Base-by-base conservation (phyloP, 2,888 invertebrate genomes). In the Phyllotreta striolata region DNA sequence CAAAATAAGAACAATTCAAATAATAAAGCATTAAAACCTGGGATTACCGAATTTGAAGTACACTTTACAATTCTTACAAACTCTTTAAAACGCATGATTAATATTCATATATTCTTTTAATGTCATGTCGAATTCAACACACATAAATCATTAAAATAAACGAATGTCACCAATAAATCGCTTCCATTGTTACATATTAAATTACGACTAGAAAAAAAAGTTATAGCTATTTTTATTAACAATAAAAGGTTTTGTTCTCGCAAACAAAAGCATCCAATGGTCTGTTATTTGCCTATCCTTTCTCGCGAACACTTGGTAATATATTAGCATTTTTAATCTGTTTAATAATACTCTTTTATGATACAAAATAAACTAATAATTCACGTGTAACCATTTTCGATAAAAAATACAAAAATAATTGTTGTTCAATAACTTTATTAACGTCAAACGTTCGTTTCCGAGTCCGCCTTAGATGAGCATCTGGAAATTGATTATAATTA, bases 401-500 rank as follows among this genome's bases (percentile, higher is more conserved):
- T 24, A 24, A 24, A 24, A 10, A 9, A 56, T 46, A 34, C 34
- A 38, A 44, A 6, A 37, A 57, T 47, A 57, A 47, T 57, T 39
- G 39, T 14, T 47, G 47, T 12, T 9, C 52, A 52, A 60, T 60
- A 12, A 37, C 35, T 51, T 34, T 37, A 52, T 54, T 60, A 34
- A 39, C 14, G n/a, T 8, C 34, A 41, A 40, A 51, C 51, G 35
- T 51, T 59, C 34, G 51, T 24, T 43, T 51, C 38, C 10, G 9
- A 13, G 12, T 60, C 38, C 54, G 59, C 51, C 37, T 24, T 37
- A 44, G 52, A 10, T 40, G 38, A 52, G 38, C 41, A 52, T 13
- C 47, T 4, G 24, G 43, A 38, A 52, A 46, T 66, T 35, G 60
- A 62, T 54, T 61, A 63, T 63, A 64, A 62, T 65, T 58, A 54